A percentile compares a stretch with the other conserved stretches of the same genome.
phyloP scores from a whole-genome alignment of 2,113 vertebrate species.

The Apodemus sylvaticus region DNA sequence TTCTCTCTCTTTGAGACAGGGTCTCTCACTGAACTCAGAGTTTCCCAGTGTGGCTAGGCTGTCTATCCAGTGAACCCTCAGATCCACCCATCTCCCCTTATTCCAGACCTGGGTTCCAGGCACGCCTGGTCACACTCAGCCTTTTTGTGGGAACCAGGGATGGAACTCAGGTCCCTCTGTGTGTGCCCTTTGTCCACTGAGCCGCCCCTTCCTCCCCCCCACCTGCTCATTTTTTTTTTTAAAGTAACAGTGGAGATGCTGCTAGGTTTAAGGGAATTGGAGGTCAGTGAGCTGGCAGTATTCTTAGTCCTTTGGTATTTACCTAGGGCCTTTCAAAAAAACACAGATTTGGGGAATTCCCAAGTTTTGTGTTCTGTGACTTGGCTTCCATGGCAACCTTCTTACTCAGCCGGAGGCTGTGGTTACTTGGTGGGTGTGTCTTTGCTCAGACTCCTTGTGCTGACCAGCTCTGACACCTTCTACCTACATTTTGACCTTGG shows the following conservation, averaged over 20 bases:
- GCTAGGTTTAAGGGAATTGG: neutral
- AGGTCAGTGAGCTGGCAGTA: neutral
- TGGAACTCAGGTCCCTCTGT: neutral
- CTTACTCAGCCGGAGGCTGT: slow-evolving; percentile 1
- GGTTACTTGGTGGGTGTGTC: neutral
- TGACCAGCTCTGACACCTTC: neutral
- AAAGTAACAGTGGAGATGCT: neutral
- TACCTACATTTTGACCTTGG: neutral
- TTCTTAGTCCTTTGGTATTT: neutral
- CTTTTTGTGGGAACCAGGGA: neutral
- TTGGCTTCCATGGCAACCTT: slow-evolving; percentile 48
- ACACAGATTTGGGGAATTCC: slow-evolving; percentile 56
- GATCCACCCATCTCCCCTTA: neutral
- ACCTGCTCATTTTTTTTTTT: neutral
- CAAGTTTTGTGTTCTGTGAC: slow-evolving; percentile 67
- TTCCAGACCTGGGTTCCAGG: neutral
- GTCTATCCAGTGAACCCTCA: neutral
- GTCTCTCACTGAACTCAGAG: neutral
- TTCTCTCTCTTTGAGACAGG: neutral
- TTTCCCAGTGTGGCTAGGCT: no score
- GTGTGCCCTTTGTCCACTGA: neutral
- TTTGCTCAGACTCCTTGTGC: neutral
- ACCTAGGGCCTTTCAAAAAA: neutral
- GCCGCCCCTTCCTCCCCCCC: neutral
- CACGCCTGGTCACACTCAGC: no score